Percentiles rank a stretch among this genome's conserved stretches.
phyloP scores from a whole-genome alignment of 2,888 invertebrate species.

The Aspidiotus destructor region DNA sequence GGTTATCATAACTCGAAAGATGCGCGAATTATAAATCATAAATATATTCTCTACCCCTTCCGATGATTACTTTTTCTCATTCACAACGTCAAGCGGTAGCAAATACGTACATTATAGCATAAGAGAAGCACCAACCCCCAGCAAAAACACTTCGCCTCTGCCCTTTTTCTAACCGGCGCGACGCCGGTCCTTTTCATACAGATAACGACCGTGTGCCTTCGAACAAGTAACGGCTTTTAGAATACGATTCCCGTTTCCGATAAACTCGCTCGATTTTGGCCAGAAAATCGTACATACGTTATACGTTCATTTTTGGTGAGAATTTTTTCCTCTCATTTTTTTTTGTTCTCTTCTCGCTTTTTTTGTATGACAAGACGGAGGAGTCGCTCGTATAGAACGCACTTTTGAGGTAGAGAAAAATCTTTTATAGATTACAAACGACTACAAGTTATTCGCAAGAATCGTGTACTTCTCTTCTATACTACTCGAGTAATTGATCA shows the following conservation, averaged over 20 bases:
- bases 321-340: not conserved
- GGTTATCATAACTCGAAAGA: constrained; percentile 29
- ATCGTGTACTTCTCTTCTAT: too few relatives aligned
- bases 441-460: too few relatives aligned
- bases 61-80: constrained; percentile 27
- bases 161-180: not conserved
- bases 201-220: constrained; percentile 17
- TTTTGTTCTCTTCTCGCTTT: not conserved
- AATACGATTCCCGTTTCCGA: constrained; percentile 16
- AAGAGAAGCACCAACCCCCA: constrained; percentile 15
- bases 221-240: constrained; percentile 24
- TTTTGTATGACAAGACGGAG: too few relatives aligned
- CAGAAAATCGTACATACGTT: not conserved
- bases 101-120: too few relatives aligned
- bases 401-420: too few relatives aligned
- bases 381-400: too few relatives aligned
- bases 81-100: constrained; percentile 7
- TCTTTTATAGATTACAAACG: too few relatives aligned
- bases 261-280: constrained; percentile 1
- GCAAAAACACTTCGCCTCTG: constrained; percentile 18
- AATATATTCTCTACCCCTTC: constrained; percentile 26
- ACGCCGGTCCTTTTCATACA: constrained; percentile 6
- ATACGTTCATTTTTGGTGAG: not conserved
- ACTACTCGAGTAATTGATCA: too few relatives aligned
- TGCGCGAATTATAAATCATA: constrained; percentile 30